Base-by-base conservation (phyloP, 2,888 invertebrate species). In the Smittia aterrima region DNA sequence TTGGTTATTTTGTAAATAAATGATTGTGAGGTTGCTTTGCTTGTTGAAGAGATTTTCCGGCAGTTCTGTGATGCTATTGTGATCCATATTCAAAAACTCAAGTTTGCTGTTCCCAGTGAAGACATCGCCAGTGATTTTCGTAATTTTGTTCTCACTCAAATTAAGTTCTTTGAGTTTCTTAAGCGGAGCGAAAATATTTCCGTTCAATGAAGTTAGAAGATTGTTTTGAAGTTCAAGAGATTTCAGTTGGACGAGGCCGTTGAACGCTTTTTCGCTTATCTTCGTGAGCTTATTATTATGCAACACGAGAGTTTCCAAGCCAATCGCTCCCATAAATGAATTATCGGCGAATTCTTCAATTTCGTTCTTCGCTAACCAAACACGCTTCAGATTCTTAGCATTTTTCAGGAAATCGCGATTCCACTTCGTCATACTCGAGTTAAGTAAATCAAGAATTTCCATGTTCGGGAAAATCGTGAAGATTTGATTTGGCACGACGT, bases 401-500 rank as follows among this genome's bases (percentile, higher is more conserved):
- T n/a, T 22, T 58, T 58, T 58, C 2, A 58, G 22, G 13, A 20
- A 20, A 22, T 58, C 58, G 9, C 58, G 58, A 22, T 58, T 58
- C 58, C 58, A 58, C 22, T 58, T 58, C 20, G 9, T 22, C 22
- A 58, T 58, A 2, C 13, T 58, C 20, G 22, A 7, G 22, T 58
- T 22, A 2, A 58, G 7, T 2, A 58, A 13, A 18, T 58, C 58
- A 22, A 58, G 58, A 58, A 58, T 58, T 9, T 58, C 58, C 4
- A 58, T 2, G 22, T 58, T 58, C 20, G 58, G 58, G 22, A 22
- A 58, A 18, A 58, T 3, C 20, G 18, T 20, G 22, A 58, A 58
- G 22, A 58, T 58, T 13, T 58, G 58, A 58, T 58, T 58, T 22
- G 58, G 58, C 58, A 58, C 58, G 3, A 58, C 58, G 58, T 58